phyloP scores from a whole-genome alignment of 2,113 vertebrate species.

The Cisticola juncidis region DNA sequence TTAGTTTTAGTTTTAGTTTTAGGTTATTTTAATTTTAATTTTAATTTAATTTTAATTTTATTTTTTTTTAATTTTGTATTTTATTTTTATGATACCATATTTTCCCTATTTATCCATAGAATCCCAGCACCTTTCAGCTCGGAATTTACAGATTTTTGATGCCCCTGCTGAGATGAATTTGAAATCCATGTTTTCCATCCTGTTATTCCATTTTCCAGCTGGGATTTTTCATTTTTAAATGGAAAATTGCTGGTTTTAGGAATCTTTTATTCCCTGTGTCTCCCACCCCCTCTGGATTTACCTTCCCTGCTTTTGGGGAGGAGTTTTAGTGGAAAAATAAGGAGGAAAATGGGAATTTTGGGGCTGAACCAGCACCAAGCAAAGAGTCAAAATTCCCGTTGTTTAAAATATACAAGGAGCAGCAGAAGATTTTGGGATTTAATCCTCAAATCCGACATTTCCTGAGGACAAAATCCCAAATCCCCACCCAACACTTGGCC shows the following conservation, averaged over 20 bases:
- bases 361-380: neutral
- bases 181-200: rapidly evolving
- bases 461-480: rapidly evolving
- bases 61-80: neutral
- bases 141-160: neutral
- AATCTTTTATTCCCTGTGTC: rapidly evolving
- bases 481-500: neutral
- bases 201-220: rapidly evolving
- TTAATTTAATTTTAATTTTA: too few species aligned
- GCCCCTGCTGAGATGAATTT: neutral
- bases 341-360: neutral
- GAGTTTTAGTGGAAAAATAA: neutral
- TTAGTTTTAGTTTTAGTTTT: neutral
- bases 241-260: neutral
- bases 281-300: neutral
- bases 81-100: rapidly evolving
- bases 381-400: neutral
- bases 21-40: too few species aligned
- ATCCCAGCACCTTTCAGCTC: neutral
- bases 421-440: neutral
- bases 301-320: neutral
- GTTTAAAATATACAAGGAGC: neutral
- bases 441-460: neutral
- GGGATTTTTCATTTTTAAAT: neutral
- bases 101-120: neutral